Evolutionary conservation across 2,888 invertebrate genomes (phyloP).

Genomic region (Campoletis raptor): DNA sequence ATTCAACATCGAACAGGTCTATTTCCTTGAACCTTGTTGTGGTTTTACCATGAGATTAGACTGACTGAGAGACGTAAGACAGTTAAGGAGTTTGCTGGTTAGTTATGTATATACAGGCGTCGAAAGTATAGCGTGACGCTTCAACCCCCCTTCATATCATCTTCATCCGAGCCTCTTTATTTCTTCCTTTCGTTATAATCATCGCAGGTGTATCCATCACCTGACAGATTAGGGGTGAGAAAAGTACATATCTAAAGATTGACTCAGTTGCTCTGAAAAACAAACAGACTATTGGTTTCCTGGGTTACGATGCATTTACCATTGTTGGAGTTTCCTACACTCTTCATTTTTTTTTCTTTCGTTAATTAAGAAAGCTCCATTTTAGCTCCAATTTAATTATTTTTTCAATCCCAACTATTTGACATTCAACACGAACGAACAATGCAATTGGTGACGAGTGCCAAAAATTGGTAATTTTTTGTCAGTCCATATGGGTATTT

Average conservation of each 20-base stretch:
- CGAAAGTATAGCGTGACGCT: slow-evolving; percentile 26
- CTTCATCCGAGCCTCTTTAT: slow-evolving; percentile 5
- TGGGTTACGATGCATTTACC: background rate
- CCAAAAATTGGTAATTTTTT: background rate
- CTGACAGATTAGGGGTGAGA: slow-evolving; percentile 11
- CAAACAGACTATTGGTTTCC: slow-evolving; percentile 27
- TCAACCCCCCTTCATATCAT: slow-evolving; percentile 23
- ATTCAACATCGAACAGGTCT: slow-evolving; percentile 78
- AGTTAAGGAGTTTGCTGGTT: background rate
- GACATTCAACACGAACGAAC: background rate
- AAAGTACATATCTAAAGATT: slow-evolving; percentile 14
- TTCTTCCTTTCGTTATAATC: slow-evolving; percentile 7
- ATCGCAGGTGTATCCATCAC: background rate
- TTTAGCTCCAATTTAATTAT: background rate
- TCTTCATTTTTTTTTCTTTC: background rate
- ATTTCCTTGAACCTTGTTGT: slow-evolving; percentile 73
- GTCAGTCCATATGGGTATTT: background rate
- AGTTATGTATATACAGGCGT: slow-evolving; percentile 4
- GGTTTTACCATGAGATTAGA: slow-evolving; percentile 18
- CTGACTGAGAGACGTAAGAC: background rate
- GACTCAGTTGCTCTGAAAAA: slow-evolving; percentile 1
- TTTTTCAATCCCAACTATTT: background rate
- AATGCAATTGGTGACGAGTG: background rate
- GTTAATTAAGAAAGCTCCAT: background rate
- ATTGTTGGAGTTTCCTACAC: background rate